These are phyloP conservation scores for Taphrorychus bicolor DNA, from an alignment of 2,888 invertebrate genomes.

Conservation along the genomic window DNA sequence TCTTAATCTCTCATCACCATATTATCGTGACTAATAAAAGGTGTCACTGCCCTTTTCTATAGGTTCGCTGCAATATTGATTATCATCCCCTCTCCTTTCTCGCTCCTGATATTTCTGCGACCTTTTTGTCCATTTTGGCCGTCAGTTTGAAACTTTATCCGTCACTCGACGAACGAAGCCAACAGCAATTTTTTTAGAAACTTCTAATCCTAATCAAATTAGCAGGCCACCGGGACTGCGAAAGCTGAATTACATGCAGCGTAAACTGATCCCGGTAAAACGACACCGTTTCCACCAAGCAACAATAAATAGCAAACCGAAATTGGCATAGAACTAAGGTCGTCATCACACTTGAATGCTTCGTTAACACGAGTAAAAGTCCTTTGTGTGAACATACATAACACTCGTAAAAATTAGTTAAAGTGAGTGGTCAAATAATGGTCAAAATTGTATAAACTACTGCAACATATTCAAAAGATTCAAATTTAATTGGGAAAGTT, in stretches of 20 bases:
- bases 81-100: background rate
- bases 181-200: conserved; percentile 1
- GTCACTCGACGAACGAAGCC: background rate
- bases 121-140: background rate
- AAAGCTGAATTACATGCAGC: conserved; percentile 35
- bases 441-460: too few relatives aligned
- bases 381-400: conserved; percentile 17
- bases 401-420: too few relatives aligned
- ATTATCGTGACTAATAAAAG: too few relatives aligned
- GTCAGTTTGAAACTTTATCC: background rate
- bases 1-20: too few relatives aligned
- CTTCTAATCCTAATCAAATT: conserved; percentile 37
- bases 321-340: conserved; percentile 38
- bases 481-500: too few relatives aligned
- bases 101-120: background rate
- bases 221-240: conserved; percentile 36
- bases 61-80: too few relatives aligned
- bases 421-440: too few relatives aligned
- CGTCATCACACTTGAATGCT: conserved; percentile 32
- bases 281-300: conserved; percentile 24
- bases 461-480: too few relatives aligned
- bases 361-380: conserved; percentile 17
- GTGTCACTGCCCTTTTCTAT: too few relatives aligned
- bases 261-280: conserved; percentile 31
- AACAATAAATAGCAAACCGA: conserved; percentile 31